These are phyloP conservation scores for Botrylloides violaceus DNA, from an alignment of 23 tunicate genomes.

Conservation along the genomic window DNA sequence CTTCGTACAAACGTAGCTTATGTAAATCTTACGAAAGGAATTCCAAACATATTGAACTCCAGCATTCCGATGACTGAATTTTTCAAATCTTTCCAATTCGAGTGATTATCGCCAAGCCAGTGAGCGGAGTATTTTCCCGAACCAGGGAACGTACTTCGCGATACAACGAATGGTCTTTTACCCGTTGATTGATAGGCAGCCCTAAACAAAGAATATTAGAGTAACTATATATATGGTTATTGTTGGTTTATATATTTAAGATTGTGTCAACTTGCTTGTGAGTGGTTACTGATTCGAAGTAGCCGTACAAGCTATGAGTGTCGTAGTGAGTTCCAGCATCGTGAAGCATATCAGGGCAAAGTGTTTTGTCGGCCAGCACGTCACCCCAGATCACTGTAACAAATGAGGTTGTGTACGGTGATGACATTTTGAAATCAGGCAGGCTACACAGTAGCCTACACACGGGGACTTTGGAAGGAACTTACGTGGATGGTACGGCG, in stretches of 20 bases:
- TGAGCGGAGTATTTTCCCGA: constrained; percentile 97
- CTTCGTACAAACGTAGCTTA: too few species aligned
- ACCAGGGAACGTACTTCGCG: constrained; percentile 87
- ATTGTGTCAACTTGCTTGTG: constrained; percentile 59
- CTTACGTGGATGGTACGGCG: constrained; percentile 91
- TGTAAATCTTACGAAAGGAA: constrained; percentile 58
- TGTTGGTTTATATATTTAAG: too few species aligned
- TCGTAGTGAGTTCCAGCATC: constrained; percentile 75
- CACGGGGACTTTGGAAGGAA: too few species aligned
- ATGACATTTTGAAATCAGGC: too few species aligned
- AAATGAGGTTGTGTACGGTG: too few species aligned
- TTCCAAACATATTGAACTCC: constrained; percentile 94
- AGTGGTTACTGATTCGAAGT: constrained; percentile 68
- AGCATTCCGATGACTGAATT: constrained; percentile 92
- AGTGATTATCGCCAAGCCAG: constrained; percentile 95
- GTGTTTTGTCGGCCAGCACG: constrained; percentile 72
- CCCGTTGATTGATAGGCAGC: constrained; percentile 70
- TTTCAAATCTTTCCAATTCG: constrained; percentile 77
- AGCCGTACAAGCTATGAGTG: constrained; percentile 87
- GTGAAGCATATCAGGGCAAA: constrained; percentile 80
- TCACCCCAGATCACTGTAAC: constrained; percentile 79
- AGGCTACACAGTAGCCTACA: too few species aligned
- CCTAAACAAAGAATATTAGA: constrained; percentile 21
- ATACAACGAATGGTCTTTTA: constrained; percentile 87
- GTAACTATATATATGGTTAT: neutral